These are phyloP conservation scores for Hirtodrosophila trivittata DNA, from an alignment of 2,888 invertebrate species.

Conservation along the genomic window DNA sequence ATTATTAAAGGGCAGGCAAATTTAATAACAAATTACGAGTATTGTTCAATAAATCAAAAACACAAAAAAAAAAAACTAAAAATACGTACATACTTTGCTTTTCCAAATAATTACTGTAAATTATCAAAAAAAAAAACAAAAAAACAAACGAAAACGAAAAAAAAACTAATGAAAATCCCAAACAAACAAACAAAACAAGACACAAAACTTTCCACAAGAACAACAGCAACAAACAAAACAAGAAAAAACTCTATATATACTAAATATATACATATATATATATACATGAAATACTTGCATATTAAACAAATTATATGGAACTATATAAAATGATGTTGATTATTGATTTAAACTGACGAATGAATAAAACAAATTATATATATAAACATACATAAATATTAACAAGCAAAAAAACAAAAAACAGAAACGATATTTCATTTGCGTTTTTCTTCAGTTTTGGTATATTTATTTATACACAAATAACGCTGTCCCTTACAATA, in stretches of 20 bases:
- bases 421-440: conserved; percentile 35
- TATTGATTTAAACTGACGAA: conserved; percentile 74
- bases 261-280: no score
- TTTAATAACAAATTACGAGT: no score
- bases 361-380: conserved; percentile 68
- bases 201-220: conserved; percentile 60
- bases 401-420: no score
- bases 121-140: conserved; percentile 52
- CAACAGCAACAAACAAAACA: conserved; percentile 53
- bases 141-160: conserved; percentile 19
- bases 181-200: conserved; percentile 16
- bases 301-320: conserved; percentile 77
- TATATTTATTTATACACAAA: conserved; percentile 41
- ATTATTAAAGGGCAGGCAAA: conserved; percentile 1
- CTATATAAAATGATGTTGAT: conserved; percentile 79
- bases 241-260: conserved; percentile 61
- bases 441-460: conserved; percentile 62
- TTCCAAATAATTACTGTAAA: conserved; percentile 71
- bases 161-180: no score
- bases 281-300: conserved; percentile 66
- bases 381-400: conserved; percentile 62
- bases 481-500: no score
- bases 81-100: conserved; percentile 68
- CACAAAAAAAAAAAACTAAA: conserved; percentile 45
- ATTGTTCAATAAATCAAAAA: conserved; percentile 15